A percentile compares a stretch with the other conserved stretches of the same genome.
phyloP scores from a whole-genome alignment of 2,113 vertebrate genomes.

The Pelmatolapia mariae region DNA sequence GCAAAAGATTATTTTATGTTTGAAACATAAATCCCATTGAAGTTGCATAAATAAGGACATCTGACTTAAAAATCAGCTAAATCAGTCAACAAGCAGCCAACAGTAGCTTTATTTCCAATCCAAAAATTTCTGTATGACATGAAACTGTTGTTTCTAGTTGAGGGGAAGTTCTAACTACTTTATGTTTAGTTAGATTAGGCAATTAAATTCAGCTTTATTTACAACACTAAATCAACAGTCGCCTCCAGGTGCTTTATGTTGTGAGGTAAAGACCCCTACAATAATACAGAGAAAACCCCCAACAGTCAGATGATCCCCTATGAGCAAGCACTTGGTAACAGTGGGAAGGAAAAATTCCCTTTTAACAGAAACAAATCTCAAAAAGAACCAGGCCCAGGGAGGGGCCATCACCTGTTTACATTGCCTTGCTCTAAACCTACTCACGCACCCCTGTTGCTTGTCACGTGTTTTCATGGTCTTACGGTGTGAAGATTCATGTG shows the following conservation, averaged over 20 bases:
- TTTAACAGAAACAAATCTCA: neutral
- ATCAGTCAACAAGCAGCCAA: neutral
- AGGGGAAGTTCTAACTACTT: neutral
- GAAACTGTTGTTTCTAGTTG: neutral
- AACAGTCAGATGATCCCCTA: neutral
- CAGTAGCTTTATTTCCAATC: accelerated
- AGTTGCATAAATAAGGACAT: neutral
- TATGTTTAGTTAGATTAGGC: neutral
- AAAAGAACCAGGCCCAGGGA: neutral
- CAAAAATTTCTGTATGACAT: neutral
- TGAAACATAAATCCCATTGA: neutral
- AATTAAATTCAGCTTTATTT: neutral
- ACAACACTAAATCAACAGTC: neutral
- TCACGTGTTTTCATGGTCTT: neutral
- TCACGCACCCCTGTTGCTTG: neutral
- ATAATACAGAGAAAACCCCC: neutral
- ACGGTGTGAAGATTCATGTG: neutral
- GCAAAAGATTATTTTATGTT: neutral
- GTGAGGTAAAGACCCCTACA: neutral
- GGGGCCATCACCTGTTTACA: neutral
- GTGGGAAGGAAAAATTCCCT: neutral
- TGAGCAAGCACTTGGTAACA: neutral
- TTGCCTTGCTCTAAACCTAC: neutral
- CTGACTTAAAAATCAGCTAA: neutral
- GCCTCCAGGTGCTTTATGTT: neutral